Base-by-base conservation (phyloP, 1,140 invertebrate species). In the Charaxes varanes region DNA sequence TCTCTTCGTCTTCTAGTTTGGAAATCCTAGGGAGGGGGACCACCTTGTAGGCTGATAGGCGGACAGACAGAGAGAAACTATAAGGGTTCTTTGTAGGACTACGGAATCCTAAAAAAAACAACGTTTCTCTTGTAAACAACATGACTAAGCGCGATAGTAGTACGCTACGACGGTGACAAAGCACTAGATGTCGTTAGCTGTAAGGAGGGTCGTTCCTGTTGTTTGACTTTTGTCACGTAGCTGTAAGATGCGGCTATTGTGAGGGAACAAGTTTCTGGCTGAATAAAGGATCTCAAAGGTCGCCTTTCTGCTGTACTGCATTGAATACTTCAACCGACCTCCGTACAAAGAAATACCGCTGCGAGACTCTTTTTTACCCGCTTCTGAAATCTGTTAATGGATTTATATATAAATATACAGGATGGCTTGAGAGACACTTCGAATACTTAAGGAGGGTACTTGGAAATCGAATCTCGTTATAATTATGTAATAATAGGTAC, bases 261-360 rank as follows among this genome's bases (percentile, higher is more conserved):
- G 24, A 56, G 49, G 50, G 59, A 65, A 46, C 57, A 62, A 55
- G 49, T 62, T 61, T 58, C 62, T 56, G 41, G 49, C 22, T 53
- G 57, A 61, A 64, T 65, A 56, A 56, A 62, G 52, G 61, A 53
- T 31, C 53, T 50, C 44, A 65, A 74, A 74, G 73, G 73, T 65
- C 57, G 56, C 22, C 33, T 43, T 43, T 54, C 48, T 49, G 49
- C 52, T 61, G 49, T 66, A 54, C 62, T 65, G 27, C 58, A 65
- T 68, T 60, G 54, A 64, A 48, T 42, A 30, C 38, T 34, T 45
- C 27, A 48, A 59, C 50, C 40, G 45, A 49, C 44, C 48, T 61
- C 58, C 53, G 46, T 58, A 54, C 49, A 54, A 63, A 59, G 62
- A 55, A 61, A 61, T 60, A 64, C 41, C 34, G 31, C 21, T 36